Evolutionary conservation across 1,140 invertebrate species (phyloP).

Genomic region (Tetramorium simillimum): DNA sequence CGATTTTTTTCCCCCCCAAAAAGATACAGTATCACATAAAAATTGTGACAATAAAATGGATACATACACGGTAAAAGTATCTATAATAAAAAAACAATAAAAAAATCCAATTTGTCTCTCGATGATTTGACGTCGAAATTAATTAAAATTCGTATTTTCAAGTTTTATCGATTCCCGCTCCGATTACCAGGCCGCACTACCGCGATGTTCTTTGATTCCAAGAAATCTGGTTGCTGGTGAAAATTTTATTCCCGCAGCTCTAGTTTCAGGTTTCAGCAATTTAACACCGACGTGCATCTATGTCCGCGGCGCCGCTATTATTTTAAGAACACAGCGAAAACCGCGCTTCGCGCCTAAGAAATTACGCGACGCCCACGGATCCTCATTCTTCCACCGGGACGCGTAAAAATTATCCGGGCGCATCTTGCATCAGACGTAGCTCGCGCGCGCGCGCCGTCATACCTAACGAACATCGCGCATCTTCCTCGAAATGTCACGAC

Average conservation of each 20-base stretch:
- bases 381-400: slow-evolving; percentile 3
- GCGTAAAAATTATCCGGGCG: slow-evolving; percentile 8
- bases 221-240: neutral
- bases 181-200: neutral
- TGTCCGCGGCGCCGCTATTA: neutral
- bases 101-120: neutral
- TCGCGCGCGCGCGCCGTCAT: neutral
- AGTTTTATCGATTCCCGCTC: neutral
- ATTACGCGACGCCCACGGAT: slow-evolving; percentile 6
- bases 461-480: slow-evolving; percentile 33
- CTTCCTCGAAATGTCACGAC: slow-evolving; percentile 46
- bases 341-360: neutral
- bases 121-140: neutral
- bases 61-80: neutral
- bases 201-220: neutral
- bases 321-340: slow-evolving; percentile 41
- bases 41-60: neutral
- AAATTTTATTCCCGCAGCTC: slow-evolving; percentile 13
- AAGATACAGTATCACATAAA: neutral
- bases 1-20: neutral
- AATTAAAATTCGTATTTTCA: neutral
- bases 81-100: neutral
- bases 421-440: slow-evolving; percentile 24
- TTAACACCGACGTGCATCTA: neutral
- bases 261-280: slow-evolving; percentile 42